These are phyloP conservation scores for Aepyceros melampus DNA, from an alignment of 2,113 vertebrate genomes.

Conservation along the genomic window DNA sequence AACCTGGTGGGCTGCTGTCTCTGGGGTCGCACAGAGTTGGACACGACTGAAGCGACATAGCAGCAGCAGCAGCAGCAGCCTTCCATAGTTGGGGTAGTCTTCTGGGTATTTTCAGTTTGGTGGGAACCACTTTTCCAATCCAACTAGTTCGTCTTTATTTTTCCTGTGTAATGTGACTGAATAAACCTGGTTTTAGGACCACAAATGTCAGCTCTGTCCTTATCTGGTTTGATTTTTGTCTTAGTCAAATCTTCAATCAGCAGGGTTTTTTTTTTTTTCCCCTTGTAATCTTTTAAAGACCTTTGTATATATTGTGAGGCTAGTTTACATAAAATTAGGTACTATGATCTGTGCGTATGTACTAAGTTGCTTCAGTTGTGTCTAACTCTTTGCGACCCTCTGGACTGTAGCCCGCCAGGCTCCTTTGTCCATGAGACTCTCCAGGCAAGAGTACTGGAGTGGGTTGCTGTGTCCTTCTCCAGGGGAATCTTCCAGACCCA, in stretches of 20 bases:
- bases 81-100: neutral
- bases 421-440: neutral
- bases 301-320: neutral
- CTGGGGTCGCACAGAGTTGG: too few relatives aligned
- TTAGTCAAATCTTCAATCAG: neutral
- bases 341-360: neutral
- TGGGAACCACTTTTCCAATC: neutral
- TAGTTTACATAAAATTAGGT: neutral
- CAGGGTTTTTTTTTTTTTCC: fast-evolving
- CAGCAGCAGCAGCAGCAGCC: too few relatives aligned
- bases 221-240: neutral
- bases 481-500: neutral
- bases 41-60: too few relatives aligned
- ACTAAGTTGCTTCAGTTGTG: neutral
- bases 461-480: neutral
- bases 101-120: neutral
- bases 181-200: neutral
- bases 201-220: neutral
- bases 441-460: neutral
- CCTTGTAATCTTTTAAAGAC: neutral
- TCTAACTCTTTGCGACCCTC: neutral
- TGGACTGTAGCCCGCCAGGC: neutral
- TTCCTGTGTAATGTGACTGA: neutral
- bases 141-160: neutral
- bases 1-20: too few relatives aligned